Percentiles rank a stretch among this genome's conserved stretches.
These are phyloP conservation scores for Rotaria socialis DNA, from an alignment of 2,888 invertebrate species.

Conservation along the genomic window DNA sequence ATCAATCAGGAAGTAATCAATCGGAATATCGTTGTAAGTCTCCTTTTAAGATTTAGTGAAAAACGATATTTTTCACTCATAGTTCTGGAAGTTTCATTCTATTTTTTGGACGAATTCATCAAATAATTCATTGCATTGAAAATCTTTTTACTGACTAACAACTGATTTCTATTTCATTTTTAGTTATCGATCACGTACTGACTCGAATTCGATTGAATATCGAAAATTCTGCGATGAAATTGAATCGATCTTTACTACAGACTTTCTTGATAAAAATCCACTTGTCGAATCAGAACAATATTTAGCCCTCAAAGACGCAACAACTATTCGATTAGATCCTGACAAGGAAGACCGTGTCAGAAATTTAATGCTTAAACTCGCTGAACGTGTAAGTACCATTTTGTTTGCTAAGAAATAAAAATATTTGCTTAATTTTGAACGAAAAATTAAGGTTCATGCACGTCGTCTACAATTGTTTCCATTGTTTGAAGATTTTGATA, in stretches of 20 bases:
- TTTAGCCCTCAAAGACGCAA: neutral
- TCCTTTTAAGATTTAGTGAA: too few relatives aligned
- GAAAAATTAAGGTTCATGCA: constrained; percentile 54
- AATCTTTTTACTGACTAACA: too few relatives aligned
- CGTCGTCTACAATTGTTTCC: constrained; percentile 58
- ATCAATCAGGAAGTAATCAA: too few relatives aligned
- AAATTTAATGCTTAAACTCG: constrained; percentile 52
- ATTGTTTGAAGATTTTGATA: constrained; percentile 59
- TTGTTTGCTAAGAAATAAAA: neutral
- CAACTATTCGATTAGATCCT: neutral
- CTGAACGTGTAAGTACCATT: constrained; percentile 53
- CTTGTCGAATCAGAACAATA: constrained; percentile 11
- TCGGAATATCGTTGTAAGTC: too few relatives aligned
- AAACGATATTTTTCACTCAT: too few relatives aligned
- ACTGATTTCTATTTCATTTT: neutral
- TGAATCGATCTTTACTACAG: constrained; percentile 28
- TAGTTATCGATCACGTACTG: constrained; percentile 20
- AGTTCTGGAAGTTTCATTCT: too few relatives aligned
- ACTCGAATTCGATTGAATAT: constrained; percentile 2
- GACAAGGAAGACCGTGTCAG: constrained; percentile 18
- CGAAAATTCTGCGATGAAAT: constrained; percentile 35
- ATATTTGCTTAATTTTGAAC: constrained; percentile 32
- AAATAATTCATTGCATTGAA: too few relatives aligned
- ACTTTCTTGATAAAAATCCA: constrained; percentile 29
- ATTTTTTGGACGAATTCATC: too few relatives aligned